Base-by-base conservation (phyloP, 2,888 invertebrate species). In the Lasioglossum vierecki region DNA sequence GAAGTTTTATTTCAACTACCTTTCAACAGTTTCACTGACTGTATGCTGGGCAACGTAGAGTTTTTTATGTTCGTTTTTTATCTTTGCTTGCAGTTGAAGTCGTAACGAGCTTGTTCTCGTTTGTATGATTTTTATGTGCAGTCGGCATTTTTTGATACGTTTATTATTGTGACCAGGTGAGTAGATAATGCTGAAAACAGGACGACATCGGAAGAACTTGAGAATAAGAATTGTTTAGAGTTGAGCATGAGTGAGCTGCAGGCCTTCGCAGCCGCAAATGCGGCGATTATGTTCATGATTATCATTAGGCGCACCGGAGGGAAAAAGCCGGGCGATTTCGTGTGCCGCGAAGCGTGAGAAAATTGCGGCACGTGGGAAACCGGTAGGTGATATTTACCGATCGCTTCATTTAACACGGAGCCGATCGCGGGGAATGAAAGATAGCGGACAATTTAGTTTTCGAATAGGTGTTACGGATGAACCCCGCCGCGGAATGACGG, bases 301-400 rank as follows among this genome's bases (percentile, higher is more conserved):
- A 60, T 26, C 26, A 26, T 60, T 60, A 60, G n/a, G 26, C 60
- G 26, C 60, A 26, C 13, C 26, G 60, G 30, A 66, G 53, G 53
- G 53, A 53, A 53, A 53, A 22, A 53, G 22, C 8, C 8, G 53
- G 53, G 53, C 30, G 30, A 66, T 66, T 66, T 30, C 63, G 63
- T 30, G 35, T 26, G 15, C 35, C 8, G 39, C 35, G 35, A 39
- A 39, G 68, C 68, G 68, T 9, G 22, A 39, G 9, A 22, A 9
- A 68, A 68, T 68, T 22, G 39, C 8, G 11, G 68, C 68, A 68
- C 68, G 35, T 22, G 68, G 22, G 39, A 68, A 35, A 35, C 18
- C 39, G 35, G 68, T 39, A 68, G 68, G 68, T 68, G 68, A 68
- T 68, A 30, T 76, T 46, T 68, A n/a, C 57, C 44, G 13, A 49